Percentiles rank a stretch among this genome's conserved stretches.
phyloP scores from a whole-genome alignment of 1,140 invertebrate genomes.

The Papilio polyxenes region DNA sequence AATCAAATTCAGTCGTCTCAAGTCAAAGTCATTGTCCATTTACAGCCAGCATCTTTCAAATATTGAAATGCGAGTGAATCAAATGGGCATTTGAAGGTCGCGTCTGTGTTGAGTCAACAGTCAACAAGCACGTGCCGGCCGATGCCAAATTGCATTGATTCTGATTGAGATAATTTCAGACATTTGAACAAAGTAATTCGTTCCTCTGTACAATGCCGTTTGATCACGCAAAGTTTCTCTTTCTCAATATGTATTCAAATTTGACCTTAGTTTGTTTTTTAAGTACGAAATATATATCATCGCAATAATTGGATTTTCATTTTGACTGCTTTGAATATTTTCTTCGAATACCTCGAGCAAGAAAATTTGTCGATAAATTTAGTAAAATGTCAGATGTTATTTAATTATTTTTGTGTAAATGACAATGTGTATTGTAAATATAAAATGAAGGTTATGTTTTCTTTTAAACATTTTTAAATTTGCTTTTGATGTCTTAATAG shows the following conservation, averaged over 20 bases:
- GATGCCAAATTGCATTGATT: slow-evolving; percentile 42
- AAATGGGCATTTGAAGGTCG: slow-evolving; percentile 41
- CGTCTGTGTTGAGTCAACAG: slow-evolving; percentile 34
- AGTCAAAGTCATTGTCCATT: not conserved
- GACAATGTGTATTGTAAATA: too few relatives aligned
- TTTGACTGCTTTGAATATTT: not conserved
- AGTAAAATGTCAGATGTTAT: too few relatives aligned
- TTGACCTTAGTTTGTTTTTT: not conserved
- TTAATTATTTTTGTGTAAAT: too few relatives aligned
- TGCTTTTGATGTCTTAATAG: not conserved
- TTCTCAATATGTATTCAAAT: slow-evolving; percentile 11
- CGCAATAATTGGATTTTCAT: not conserved
- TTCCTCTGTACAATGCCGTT: slow-evolving; percentile 36
- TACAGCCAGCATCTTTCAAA: slow-evolving; percentile 17
- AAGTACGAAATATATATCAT: slow-evolving; percentile 13
- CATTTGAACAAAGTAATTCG: slow-evolving; percentile 40
- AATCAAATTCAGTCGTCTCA: not conserved
- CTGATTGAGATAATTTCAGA: slow-evolving; percentile 40
- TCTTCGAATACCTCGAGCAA: not conserved
- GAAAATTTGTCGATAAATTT: not conserved
- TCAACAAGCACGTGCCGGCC: slow-evolving; percentile 44
- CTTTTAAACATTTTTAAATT: too few relatives aligned
- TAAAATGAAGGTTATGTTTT: too few relatives aligned
- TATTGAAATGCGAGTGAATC: slow-evolving; percentile 33
- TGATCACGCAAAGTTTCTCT: slow-evolving; percentile 37